Conservation (phyloP, 2,888 invertebrate species). For the Andrena chrysosceles region DNA sequence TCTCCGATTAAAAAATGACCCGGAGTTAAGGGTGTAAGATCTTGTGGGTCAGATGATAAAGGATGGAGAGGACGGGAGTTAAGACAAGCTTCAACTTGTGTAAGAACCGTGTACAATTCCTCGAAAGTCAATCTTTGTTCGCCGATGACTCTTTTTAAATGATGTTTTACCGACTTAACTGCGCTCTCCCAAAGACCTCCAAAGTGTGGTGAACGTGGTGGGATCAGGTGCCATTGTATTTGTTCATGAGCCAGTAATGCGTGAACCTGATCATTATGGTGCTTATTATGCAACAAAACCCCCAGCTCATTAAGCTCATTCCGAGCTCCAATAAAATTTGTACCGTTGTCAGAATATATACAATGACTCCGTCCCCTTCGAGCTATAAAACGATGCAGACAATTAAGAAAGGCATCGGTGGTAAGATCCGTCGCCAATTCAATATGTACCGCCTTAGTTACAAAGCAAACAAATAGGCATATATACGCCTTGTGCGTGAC, state of each 20-base stretch:
- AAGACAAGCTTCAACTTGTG: not conserved
- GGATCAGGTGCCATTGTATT: not conserved
- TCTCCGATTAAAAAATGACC: conserved; percentile 2
- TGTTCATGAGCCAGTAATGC: not conserved
- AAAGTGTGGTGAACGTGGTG: conserved; percentile 4
- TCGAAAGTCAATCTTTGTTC: not conserved
- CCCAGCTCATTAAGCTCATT: conserved; percentile 5
- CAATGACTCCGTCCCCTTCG: conserved; percentile 11
- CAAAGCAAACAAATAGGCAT: conserved; percentile 19
- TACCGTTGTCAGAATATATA: conserved; percentile 9
- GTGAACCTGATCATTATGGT: not conserved
- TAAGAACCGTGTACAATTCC: not conserved
- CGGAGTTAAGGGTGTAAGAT: not conserved
- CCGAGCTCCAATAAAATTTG: conserved; percentile 11
- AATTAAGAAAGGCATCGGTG: conserved; percentile 19
- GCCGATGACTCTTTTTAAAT: not conserved
- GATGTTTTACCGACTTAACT: not conserved
- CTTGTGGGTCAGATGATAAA: not conserved
- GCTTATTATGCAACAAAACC: not conserved
- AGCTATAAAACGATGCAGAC: conserved; percentile 14
- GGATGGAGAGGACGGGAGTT: conserved; percentile 2
- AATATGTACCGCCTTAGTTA: conserved; percentile 9
- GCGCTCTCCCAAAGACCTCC: conserved; percentile 2
- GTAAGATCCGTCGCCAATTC: conserved; percentile 8
- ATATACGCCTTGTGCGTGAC: not conserved